A percentile compares a stretch with the other conserved stretches of the same genome.
These are phyloP conservation scores for Dendronephthya gigantea DNA, from an alignment of 64 coral and sea anemone species.

Conservation along the genomic window DNA sequence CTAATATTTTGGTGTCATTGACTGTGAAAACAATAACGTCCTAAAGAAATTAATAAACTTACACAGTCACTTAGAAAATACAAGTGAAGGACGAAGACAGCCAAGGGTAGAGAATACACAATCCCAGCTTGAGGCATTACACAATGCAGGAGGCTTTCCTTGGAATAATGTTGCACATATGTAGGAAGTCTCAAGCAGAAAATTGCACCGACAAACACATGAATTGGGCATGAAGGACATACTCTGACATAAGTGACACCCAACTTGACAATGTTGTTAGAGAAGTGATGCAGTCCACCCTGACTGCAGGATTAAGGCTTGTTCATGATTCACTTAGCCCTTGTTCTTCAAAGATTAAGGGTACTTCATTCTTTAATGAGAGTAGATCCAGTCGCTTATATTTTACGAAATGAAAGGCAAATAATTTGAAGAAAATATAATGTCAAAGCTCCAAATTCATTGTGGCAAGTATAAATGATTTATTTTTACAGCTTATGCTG, in stretches of 20 bases:
- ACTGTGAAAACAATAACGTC: too few relatives aligned
- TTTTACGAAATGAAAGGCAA: neutral
- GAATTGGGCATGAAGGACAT: neutral
- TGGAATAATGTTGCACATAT: neutral
- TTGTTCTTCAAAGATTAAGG: neutral
- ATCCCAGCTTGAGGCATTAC: neutral
- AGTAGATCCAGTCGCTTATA: neutral
- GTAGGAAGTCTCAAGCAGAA: neutral
- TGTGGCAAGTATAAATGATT: too few relatives aligned
- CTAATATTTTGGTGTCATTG: too few relatives aligned
- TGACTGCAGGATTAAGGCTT: neutral
- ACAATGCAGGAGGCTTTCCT: neutral
- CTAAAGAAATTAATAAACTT: too few relatives aligned
- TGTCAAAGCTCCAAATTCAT: too few relatives aligned
- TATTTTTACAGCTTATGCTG: too few relatives aligned
- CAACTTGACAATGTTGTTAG: neutral
- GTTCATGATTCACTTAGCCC: neutral
- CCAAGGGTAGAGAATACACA: neutral
- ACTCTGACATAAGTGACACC: neutral
- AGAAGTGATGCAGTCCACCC: neutral
- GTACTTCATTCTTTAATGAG: neutral
- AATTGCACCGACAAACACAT: neutral
- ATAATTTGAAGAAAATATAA: too few relatives aligned
- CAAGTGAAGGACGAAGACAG: neutral
- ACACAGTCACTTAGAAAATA: too few relatives aligned